Evolutionary conservation across 2,113 vertebrate species (phyloP).

Genomic region (Chloropsis cyanopogon): DNA sequence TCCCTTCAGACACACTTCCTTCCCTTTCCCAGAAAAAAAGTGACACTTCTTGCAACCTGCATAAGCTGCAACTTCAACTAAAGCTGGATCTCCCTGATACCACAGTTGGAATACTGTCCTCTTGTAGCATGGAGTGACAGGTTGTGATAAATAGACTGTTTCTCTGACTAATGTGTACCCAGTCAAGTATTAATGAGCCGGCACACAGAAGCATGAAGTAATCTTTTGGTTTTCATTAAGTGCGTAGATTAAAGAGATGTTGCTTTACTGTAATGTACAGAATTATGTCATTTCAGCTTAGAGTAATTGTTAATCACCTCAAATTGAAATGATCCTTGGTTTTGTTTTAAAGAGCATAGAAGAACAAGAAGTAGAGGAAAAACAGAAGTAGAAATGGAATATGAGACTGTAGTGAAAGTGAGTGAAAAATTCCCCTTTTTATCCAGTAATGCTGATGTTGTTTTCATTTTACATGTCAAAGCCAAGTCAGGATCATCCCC

Average conservation of each 20-base stretch:
- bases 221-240: constrained; percentile 51
- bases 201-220: constrained; percentile 32
- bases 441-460: constrained; percentile 69
- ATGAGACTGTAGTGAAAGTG: constrained; percentile 75
- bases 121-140: not conserved
- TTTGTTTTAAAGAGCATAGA: constrained; percentile 77
- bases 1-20: not conserved
- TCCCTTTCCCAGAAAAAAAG: not conserved
- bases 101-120: not conserved
- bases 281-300: constrained; percentile 66
- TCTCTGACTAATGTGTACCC: not conserved
- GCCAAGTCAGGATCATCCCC: constrained; percentile 35
- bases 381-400: constrained; percentile 75
- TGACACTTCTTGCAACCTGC: not conserved
- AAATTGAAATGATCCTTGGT: constrained; percentile 72
- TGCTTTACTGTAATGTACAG: constrained; percentile 61
- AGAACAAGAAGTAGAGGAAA: constrained; percentile 76
- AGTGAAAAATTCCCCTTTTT: constrained; percentile 73
- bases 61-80: not conserved
- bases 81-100: not conserved
- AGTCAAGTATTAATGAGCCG: constrained; percentile 25
- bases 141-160: constrained; percentile 21
- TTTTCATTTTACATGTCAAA: constrained; percentile 65
- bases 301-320: constrained; percentile 55
- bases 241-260: constrained; percentile 45